Evolutionary conservation across 1,140 invertebrate species (phyloP), one percentile per base, ranked within the genome.

Genomic region (Colletes gigas): DNA sequence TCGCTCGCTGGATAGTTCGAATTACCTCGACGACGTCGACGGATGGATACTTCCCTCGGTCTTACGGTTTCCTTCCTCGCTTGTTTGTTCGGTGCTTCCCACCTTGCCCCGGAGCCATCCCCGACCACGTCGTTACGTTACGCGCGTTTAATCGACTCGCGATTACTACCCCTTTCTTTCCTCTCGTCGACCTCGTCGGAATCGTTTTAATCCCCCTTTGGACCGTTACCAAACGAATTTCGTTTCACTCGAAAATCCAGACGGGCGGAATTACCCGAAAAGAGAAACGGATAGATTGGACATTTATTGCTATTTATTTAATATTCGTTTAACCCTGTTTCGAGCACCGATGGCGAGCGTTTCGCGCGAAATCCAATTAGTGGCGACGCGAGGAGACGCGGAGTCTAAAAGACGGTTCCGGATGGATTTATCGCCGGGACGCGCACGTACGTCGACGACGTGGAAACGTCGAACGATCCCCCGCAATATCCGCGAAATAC

Each of bases 141-240:
- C 85, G n/a, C 71, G 70, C 84, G 72, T 73, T 90, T 90, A 86
- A 90, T 90, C 88, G 86, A 88, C 77, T 74, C 71, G 82, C 85
- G 87, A 89, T 89, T 90, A 88, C 87, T 59, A 66, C 57, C 65
- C 60, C 21, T 4, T 59, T 66, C 77, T 85, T 73, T 81, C 72
- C 50, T 10, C 50, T 3, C 8, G 2, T 50, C 50, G 44, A 47
- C 44, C 44, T 8, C 9, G 44, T 4, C 6, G 9, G 9, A 47
- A 47, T 30, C 30, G 30, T 30, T 30, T 30, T 30, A 30, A 30
- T 30, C 30, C 30, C 30, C 30, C 30, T 30, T 30, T 30, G 30
- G 30, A 0, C 30, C 30, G 1, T 30, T 30, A 30, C 30, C 30
- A 30, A 30, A 30, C 2, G 30, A 30, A 30, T 30, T 30, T 30